These are phyloP conservation scores for Psammodynastes pulverulentus DNA, from an alignment of 2,113 vertebrate genomes.

Conservation along the genomic window DNA sequence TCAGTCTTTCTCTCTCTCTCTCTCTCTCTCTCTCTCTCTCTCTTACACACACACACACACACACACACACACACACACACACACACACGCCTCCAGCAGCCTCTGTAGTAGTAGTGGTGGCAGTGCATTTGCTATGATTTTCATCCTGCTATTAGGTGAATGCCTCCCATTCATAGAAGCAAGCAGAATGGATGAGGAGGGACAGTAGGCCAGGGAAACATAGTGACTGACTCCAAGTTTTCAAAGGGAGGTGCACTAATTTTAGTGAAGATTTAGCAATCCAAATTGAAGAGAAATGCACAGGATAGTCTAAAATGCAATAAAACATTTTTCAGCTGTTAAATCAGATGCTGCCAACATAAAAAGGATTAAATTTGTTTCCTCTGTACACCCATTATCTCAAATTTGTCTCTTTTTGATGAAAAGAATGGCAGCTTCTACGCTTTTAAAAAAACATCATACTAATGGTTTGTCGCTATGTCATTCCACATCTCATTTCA, in stretches of 20 bases:
- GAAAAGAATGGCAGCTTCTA: not conserved
- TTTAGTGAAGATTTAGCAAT: not conserved
- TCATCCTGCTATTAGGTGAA: not conserved
- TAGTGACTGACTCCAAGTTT: not conserved
- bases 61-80: constrained; percentile 60
- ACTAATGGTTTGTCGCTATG: not conserved
- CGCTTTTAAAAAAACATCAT: not conserved
- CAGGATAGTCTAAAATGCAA: not conserved
- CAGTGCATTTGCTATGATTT: not conserved
- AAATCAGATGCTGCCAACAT: not conserved
- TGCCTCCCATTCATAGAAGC: not conserved
- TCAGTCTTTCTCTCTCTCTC: constrained; percentile 47
- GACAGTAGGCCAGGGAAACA: not conserved
- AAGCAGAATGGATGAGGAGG: not conserved
- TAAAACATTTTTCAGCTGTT: not conserved
- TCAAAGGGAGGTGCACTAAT: not conserved
- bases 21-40: constrained; percentile 51
- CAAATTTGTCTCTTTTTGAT: not conserved
- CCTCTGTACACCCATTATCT: not conserved
- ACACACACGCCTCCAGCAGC: too few relatives aligned
- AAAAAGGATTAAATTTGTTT: not conserved
- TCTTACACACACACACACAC: constrained; percentile 44
- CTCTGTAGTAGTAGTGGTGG: too few relatives aligned
- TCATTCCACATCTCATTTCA: not conserved
- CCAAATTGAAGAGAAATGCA: not conserved